Percentiles rank a stretch among this genome's conserved stretches.
phyloP scores from a whole-genome alignment of 1,140 invertebrate species.

The Aradophagus sp. region DNA sequence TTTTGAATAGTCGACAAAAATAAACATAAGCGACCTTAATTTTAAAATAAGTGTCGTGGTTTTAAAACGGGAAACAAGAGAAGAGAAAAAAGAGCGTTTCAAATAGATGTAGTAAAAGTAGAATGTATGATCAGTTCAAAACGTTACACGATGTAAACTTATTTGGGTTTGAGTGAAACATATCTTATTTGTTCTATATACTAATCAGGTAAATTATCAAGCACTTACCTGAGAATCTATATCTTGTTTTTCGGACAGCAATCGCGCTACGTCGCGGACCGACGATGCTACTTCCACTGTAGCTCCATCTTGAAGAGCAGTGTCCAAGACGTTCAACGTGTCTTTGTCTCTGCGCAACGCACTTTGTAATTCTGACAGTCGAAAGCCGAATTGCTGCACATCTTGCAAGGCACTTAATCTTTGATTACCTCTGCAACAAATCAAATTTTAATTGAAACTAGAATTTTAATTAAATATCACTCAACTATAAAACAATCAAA shows the following conservation, averaged over 20 bases:
- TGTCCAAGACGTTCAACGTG: slow-evolving; percentile 78
- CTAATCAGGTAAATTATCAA: too few species aligned
- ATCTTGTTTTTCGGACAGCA: slow-evolving; percentile 80
- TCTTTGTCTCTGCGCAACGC: slow-evolving; percentile 80
- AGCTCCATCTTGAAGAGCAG: slow-evolving; percentile 78
- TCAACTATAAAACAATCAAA: too few species aligned
- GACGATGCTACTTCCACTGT: slow-evolving; percentile 78
- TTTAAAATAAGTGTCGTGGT: slow-evolving; percentile 23
- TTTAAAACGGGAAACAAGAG: too few species aligned
- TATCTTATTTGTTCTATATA: too few species aligned
- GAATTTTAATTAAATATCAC: too few species aligned
- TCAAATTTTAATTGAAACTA: too few species aligned
- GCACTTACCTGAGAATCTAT: slow-evolving; percentile 71
- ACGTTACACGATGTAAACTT: too few species aligned
- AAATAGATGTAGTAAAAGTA: neutral
- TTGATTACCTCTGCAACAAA: slow-evolving; percentile 73
- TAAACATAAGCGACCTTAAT: slow-evolving; percentile 22
- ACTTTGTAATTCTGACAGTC: slow-evolving; percentile 79
- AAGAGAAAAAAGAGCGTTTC: slow-evolving; percentile 8
- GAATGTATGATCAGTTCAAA: too few species aligned
- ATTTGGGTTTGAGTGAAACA: too few species aligned
- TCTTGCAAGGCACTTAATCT: slow-evolving; percentile 75
- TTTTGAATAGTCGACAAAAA: slow-evolving; percentile 19
- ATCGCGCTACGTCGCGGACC: slow-evolving; percentile 80
- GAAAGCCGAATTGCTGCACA: slow-evolving; percentile 79